Evolutionary conservation across 2,888 invertebrate genomes (phyloP), one percentile per base, ranked within the genome.

Genomic region (Elgonia sp.): DNA sequence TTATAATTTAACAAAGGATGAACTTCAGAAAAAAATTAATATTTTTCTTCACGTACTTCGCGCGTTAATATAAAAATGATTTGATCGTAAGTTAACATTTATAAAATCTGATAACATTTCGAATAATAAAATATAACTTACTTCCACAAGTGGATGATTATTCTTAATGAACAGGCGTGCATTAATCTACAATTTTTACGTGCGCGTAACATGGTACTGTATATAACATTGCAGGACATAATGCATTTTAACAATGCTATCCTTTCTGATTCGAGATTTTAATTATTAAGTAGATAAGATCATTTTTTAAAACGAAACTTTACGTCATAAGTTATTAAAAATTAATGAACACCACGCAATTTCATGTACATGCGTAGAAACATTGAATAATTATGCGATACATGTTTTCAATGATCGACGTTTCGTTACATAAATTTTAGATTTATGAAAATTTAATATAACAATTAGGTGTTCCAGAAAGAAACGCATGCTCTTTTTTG

Each of bases 181-280:
- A 83, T 83, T 83, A 83, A 83, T 83, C 75, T 83, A 75, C 82
- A 75, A 75, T 83, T 83, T 82, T 39, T 75, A 50, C 75, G 75
- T 83, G 70, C 70, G 70, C 69, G 53, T 62, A 75, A 69, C 40
- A 14, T 60, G 42, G 67, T 60, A 83, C 76, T 76, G 69, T 63
- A 70, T 29, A 29, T 18, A 70, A 84, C 46, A 63, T 70, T 46
- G 42, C 70, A 53, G 70, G 84, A 84, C 84, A 77, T 84, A 70
- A 84, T 84, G 70, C 62, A 70, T 63, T 84, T 77, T 53, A 84
- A 70, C 63, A 70, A 77, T 62, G 65, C 55, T 62, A 77, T 70
- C 39, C 65, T 77, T 84, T 76, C 69, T 76, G 77, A 84, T 75
- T 84, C 67, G 57, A 72, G 84, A 77, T 77, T 84, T 72, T 84